A percentile compares a stretch with the other conserved stretches of the same genome.
These are phyloP conservation scores for Cydia amplana DNA, from an alignment of 1,140 invertebrate genomes.

Conservation along the genomic window DNA sequence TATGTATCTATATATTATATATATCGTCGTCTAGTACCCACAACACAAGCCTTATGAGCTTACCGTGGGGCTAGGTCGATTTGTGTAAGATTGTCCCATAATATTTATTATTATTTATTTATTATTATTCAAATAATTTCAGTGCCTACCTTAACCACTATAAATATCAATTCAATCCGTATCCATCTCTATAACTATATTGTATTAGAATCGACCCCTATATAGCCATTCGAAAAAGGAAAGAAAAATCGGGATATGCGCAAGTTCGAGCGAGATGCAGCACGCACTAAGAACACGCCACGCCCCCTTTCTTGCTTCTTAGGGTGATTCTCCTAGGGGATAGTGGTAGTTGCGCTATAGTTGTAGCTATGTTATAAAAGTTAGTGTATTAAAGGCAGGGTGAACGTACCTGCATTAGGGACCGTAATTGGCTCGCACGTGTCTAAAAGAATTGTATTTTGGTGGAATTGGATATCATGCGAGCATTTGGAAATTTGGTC, in stretches of 20 bases:
- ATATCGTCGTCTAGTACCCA: too few species aligned
- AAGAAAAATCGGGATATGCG: neutral
- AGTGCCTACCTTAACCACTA: neutral
- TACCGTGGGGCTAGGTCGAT: too few species aligned
- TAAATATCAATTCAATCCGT: slow-evolving; percentile 8
- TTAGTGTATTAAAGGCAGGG: slow-evolving; percentile 33
- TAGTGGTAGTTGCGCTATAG: slow-evolving; percentile 12
- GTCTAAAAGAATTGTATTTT: slow-evolving; percentile 37
- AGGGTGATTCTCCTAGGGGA: slow-evolving; percentile 39
- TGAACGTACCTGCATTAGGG: slow-evolving; percentile 40
- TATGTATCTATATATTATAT: too few species aligned
- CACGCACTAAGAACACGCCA: slow-evolving; percentile 35
- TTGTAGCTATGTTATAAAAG: slow-evolving; percentile 26
- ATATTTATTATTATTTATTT: too few species aligned
- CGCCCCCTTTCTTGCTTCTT: slow-evolving; percentile 42
- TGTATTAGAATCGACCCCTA: slow-evolving; percentile 13
- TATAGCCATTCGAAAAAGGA: slow-evolving; percentile 12
- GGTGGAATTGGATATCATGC: slow-evolving; percentile 38
- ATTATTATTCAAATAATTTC: neutral
- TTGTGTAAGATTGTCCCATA: too few species aligned
- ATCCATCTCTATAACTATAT: slow-evolving; percentile 9
- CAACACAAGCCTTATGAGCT: too few species aligned
- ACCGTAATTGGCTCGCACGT: slow-evolving; percentile 36
- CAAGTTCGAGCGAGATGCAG: slow-evolving; percentile 36
- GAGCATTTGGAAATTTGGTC: slow-evolving; percentile 22